These are phyloP conservation scores for Chroicocephalus ridibundus DNA, from an alignment of 2,113 vertebrate genomes.

Conservation along the genomic window DNA sequence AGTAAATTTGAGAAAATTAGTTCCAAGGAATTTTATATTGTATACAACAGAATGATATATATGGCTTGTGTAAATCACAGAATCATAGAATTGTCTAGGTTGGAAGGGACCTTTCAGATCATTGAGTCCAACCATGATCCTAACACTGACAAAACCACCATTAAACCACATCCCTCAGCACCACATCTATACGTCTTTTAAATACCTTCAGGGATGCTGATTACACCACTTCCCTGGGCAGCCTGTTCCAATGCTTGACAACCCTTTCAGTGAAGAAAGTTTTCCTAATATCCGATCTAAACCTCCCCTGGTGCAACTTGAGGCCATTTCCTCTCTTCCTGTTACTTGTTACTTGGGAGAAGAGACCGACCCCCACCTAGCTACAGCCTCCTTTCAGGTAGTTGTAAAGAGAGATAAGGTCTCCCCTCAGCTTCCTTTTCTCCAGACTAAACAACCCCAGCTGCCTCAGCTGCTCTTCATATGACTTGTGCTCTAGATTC, in stretches of 20 bases:
- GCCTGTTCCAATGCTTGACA: background rate
- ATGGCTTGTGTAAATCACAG: background rate
- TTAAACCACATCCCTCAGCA: background rate
- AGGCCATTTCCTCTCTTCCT: background rate
- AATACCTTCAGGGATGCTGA: background rate
- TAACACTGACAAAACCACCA: background rate
- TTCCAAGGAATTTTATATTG: background rate
- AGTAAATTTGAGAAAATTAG: background rate
- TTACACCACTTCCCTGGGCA: background rate
- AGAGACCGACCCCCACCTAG: background rate
- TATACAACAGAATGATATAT: background rate
- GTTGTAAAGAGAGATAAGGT: background rate
- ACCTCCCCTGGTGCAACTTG: background rate
- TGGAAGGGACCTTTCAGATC: background rate
- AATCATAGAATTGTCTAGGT: background rate
- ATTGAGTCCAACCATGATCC: background rate
- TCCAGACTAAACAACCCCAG: background rate
- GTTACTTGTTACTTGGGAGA: background rate
- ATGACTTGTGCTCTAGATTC: too few relatives aligned
- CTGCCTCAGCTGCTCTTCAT: background rate
- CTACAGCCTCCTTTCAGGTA: background rate
- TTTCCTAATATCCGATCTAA: background rate
- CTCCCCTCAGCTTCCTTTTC: background rate
- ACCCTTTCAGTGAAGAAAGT: background rate
- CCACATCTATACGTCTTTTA: background rate